Percentiles rank a stretch among this genome's conserved stretches.
phyloP scores from a whole-genome alignment of 2,113 vertebrate genomes.

The Pseudonaja textilis region DNA sequence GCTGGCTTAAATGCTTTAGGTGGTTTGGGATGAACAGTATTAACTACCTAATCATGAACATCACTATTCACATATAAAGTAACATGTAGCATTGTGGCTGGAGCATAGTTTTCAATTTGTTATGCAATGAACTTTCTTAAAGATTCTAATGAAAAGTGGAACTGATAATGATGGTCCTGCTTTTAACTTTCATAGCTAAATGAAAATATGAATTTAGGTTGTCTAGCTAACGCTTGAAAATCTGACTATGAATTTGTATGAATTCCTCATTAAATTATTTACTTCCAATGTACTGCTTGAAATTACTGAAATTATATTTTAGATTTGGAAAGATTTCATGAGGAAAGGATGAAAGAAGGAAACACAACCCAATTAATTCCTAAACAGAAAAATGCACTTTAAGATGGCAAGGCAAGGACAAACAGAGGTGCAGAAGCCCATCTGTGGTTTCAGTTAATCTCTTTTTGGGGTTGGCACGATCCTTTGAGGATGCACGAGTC shows the following conservation, averaged over 20 bases:
- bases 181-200: background rate
- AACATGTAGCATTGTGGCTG: background rate
- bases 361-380: background rate
- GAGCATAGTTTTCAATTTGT: background rate
- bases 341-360: background rate
- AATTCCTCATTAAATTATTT: background rate
- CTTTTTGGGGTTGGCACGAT: too few relatives aligned
- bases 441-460: too few relatives aligned
- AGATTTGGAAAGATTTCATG: rapidly evolving
- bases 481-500: too few relatives aligned
- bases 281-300: rapidly evolving
- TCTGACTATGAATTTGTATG: background rate
- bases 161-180: background rate
- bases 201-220: background rate
- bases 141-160: background rate
- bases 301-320: rapidly evolving
- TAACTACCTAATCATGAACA: background rate
- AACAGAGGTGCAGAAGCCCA: too few relatives aligned
- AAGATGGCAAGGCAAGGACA: too few relatives aligned
- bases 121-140: background rate
- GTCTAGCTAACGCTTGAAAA: background rate
- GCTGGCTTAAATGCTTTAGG: background rate
- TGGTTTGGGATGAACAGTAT: background rate
- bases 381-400: background rate
- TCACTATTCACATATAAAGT: background rate